Evolutionary conservation across 1,140 invertebrate species (phyloP).

Genomic region (Popillia japonica): DNA sequence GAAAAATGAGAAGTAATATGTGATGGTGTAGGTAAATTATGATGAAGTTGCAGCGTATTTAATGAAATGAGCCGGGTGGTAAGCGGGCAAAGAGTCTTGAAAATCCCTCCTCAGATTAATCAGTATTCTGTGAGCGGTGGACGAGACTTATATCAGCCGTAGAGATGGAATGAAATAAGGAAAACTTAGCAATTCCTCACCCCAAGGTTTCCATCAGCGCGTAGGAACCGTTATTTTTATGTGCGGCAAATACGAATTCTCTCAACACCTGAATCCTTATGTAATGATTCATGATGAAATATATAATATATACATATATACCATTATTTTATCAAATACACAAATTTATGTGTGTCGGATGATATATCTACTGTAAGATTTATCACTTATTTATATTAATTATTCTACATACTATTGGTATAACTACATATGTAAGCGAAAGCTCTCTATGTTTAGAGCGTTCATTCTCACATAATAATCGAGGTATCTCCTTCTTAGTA

Average conservation of each 20-base stretch:
- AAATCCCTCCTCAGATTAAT: conserved; percentile 57
- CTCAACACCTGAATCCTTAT: not conserved
- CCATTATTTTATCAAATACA: no score
- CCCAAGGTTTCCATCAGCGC: conserved; percentile 36
- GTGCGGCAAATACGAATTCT: conserved; percentile 10
- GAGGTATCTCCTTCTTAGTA: no score
- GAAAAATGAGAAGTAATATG: conserved; percentile 18
- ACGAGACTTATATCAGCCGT: conserved; percentile 56
- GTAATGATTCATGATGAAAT: no score
- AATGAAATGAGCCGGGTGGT: conserved; percentile 40
- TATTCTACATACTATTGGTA: no score
- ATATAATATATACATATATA: no score
- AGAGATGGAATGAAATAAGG: conserved; percentile 59
- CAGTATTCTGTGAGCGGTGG: conserved; percentile 55
- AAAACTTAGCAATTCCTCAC: conserved; percentile 59
- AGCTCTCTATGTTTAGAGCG: no score
- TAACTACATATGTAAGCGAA: no score
- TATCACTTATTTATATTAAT: no score
- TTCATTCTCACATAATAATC: no score
- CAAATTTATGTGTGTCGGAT: no score
- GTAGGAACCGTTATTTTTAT: not conserved
- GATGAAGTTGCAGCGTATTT: conserved; percentile 38
- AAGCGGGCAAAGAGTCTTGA: conserved; percentile 45
- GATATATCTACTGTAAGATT: no score
- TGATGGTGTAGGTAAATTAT: conserved; percentile 36